These are phyloP conservation scores for Papilio helenus DNA, from an alignment of 1,140 invertebrate genomes.

Conservation along the genomic window DNA sequence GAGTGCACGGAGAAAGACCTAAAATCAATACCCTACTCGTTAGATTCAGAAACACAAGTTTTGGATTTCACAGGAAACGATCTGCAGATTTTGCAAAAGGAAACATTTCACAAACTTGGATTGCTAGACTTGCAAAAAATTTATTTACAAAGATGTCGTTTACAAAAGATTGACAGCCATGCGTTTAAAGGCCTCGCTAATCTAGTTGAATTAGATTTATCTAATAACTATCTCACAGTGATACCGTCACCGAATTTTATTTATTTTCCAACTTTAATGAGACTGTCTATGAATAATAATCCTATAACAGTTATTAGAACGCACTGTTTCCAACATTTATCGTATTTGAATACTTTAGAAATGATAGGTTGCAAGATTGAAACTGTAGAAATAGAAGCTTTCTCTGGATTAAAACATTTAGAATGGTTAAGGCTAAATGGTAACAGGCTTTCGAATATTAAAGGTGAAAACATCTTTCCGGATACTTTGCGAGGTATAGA, in stretches of 20 bases:
- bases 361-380: constrained; percentile 91
- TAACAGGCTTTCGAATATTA: constrained; percentile 89
- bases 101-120: constrained; percentile 90
- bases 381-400: constrained; percentile 90
- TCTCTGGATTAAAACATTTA: constrained; percentile 90
- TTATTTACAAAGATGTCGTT: constrained; percentile 89
- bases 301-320: constrained; percentile 88
- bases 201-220: constrained; percentile 94
- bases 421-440: constrained; percentile 93
- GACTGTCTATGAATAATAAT: constrained; percentile 91
- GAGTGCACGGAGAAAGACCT: constrained; percentile 91
- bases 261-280: constrained; percentile 91
- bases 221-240: constrained; percentile 89
- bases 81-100: constrained; percentile 88
- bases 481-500: constrained; percentile 89
- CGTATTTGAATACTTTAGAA: constrained; percentile 91
- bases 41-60: constrained; percentile 95
- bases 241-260: constrained; percentile 91
- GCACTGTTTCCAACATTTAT: constrained; percentile 89
- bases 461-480: constrained; percentile 87
- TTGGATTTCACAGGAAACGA: constrained; percentile 93
- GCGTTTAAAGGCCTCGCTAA: constrained; percentile 93
- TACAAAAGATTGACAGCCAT: constrained; percentile 89
- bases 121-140: constrained; percentile 94
- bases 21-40: constrained; percentile 89